A percentile compares a stretch with the other conserved stretches of the same genome.
Conservation (phyloP, 2,113 vertebrate species). For the Parotia lawesii region DNA sequence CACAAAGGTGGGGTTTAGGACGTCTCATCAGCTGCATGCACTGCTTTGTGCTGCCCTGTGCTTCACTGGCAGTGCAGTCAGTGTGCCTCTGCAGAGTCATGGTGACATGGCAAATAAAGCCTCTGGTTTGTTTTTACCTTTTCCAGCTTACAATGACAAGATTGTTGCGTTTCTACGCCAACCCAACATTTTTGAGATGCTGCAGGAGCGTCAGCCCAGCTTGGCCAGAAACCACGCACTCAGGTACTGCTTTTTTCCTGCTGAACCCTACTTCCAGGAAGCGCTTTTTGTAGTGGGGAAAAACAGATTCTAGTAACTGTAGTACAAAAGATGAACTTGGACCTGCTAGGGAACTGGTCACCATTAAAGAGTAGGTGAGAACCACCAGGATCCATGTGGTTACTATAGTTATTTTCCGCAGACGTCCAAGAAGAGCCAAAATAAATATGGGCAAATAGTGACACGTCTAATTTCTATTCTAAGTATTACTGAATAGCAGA, state of each 20-base stretch:
- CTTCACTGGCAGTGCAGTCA: neutral
- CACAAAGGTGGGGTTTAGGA: neutral
- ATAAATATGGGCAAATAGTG: neutral
- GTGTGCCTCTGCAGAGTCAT: neutral
- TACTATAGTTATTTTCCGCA: neutral
- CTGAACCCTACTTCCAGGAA: neutral
- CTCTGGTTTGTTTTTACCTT: neutral
- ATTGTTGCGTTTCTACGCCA: conserved; percentile 97
- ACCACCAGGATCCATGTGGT: neutral
- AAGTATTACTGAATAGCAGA: neutral
- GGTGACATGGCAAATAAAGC: neutral
- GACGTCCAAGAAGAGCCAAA: neutral
- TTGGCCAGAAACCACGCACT: conserved; percentile 89
- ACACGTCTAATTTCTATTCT: neutral
- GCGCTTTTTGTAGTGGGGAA: neutral
- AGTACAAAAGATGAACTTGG: neutral
- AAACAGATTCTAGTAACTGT: neutral
- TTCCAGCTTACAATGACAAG: conserved; percentile 96
- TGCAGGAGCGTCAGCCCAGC: conserved; percentile 94
- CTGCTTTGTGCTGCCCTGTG: neutral
- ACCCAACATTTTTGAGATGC: conserved; percentile 95
- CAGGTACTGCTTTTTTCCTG: conserved; percentile 73
- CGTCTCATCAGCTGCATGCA: neutral
- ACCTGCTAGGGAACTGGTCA: neutral
- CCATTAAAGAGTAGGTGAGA: neutral